Evolutionary conservation across 2,888 invertebrate genomes (phyloP).

Genomic region (Noctua fimbriata): DNA sequence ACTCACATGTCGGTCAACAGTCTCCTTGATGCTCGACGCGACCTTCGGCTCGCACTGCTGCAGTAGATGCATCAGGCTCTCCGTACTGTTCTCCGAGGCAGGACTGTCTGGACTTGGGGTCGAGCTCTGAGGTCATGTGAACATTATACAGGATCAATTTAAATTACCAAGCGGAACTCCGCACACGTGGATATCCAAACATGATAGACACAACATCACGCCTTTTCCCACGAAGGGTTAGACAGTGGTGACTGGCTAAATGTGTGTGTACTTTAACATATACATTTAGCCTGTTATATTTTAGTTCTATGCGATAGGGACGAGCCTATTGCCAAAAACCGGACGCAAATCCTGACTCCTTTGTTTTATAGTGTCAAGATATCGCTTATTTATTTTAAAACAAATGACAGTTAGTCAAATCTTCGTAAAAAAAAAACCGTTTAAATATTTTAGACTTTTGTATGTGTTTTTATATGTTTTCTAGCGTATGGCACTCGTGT

Average conservation of each 20-base stretch:
- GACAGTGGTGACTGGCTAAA: neutral
- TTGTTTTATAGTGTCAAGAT: neutral
- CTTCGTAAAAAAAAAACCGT: no score
- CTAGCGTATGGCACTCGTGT: no score
- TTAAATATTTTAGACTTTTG: no score
- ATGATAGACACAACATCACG: neutral
- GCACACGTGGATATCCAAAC: neutral
- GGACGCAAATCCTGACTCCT: neutral
- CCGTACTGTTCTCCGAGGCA: slow-evolving; percentile 91
- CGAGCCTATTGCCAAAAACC: neutral
- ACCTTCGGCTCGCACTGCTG: slow-evolving; percentile 92
- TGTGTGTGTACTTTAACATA: no score
- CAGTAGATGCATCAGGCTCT: slow-evolving; percentile 91
- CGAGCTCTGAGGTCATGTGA: slow-evolving; percentile 81
- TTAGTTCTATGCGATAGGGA: neutral
- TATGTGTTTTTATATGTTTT: no score
- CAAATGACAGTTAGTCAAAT: neutral
- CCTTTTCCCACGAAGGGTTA: neutral
- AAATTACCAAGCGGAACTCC: neutral
- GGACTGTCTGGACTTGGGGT: slow-evolving; percentile 90
- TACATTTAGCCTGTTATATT: neutral
- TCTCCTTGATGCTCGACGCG: slow-evolving; percentile 91
- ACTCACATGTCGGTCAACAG: slow-evolving; percentile 93
- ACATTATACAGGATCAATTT: neutral
- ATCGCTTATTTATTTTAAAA: neutral